Base-by-base conservation (phyloP, 2,888 invertebrate species). In the Schrankia costaestrigalis region DNA sequence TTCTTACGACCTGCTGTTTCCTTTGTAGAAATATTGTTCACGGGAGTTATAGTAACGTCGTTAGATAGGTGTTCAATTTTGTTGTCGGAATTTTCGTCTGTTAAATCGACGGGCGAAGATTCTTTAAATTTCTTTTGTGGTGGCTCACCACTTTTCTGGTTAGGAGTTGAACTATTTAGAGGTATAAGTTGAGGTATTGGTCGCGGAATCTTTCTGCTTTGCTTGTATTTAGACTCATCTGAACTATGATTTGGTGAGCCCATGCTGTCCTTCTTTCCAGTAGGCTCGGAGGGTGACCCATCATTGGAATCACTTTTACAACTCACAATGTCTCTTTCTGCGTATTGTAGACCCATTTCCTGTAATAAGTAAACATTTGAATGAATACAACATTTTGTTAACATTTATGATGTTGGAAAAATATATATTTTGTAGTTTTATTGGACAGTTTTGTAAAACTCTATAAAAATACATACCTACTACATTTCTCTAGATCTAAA, bases 121-220 rank as follows among this genome's bases (percentile, higher is more conserved):
- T 80, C 79, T 58, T 85, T 87, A 17, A 81, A 69, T 56, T 79
- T 85, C 48, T 87, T 86, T 5, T 72, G 60, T 3, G 85, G 84
- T 8, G 86, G 85, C 63, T 84, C 89, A 13, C 87, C 76, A 3
- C 69, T 39, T 43, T 69, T 78, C 67, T 82, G 82, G 46, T 75
- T 84, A 0, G 87, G 82, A 1, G 85, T 81, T 26, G 85, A 85
- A 4, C 81, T 54, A 60, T 88, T 90, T 31, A 94, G 90, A 3
- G 94, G 94, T 68, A 94, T 94, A 26, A 94, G 89, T 71, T 93
- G 94, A 29, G 94, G 94, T 50, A 94, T 90, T 0, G 94, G 94
- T 31, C 93, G 85, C 7, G 90, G 78, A 27, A 71, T 64, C 56
- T 78, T 85, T 51, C 71, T 74, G 46, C 48, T 70, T 36, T 77